Evolutionary conservation across 2,113 vertebrate genomes (phyloP).

Genomic region (Protobothrops flavoviridis): DNA sequence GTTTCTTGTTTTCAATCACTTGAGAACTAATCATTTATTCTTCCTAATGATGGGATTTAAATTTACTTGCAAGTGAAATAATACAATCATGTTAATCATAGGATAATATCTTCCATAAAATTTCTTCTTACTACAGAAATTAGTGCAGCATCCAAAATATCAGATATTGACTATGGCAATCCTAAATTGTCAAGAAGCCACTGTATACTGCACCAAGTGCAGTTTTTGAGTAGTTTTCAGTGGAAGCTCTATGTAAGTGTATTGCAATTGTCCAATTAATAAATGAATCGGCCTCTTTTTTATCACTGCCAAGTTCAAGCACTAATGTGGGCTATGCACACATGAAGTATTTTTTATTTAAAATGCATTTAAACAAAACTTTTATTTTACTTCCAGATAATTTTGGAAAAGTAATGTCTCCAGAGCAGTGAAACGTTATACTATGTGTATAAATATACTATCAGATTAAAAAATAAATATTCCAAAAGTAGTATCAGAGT

Average conservation of each 20-base stretch:
- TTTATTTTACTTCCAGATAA: not conserved
- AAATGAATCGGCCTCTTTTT: not conserved
- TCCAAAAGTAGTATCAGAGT: not conserved
- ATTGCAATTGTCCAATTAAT: not conserved
- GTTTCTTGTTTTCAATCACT: not conserved
- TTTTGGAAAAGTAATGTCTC: not conserved
- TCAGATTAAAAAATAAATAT: not conserved
- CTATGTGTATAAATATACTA: not conserved
- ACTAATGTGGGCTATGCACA: not conserved
- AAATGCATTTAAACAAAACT: not conserved
- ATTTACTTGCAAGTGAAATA: not conserved
- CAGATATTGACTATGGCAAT: not conserved
- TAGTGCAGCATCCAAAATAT: not conserved
- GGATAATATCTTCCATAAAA: not conserved
- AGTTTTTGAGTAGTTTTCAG: not conserved
- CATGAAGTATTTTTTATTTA: not conserved
- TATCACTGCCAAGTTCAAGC: not conserved
- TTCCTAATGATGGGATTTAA: not conserved
- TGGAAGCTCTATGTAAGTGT: not conserved
- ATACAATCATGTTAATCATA: not conserved
- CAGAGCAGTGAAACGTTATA: not conserved
- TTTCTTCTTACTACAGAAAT: not conserved
- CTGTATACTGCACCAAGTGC: not conserved
- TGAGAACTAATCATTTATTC: not conserved
- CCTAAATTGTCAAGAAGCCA: not conserved